Percentiles rank a stretch among this genome's conserved stretches.
Evolutionary conservation across 2,888 invertebrate genomes (phyloP).

Genomic region (Tetragonisca angustula): DNA sequence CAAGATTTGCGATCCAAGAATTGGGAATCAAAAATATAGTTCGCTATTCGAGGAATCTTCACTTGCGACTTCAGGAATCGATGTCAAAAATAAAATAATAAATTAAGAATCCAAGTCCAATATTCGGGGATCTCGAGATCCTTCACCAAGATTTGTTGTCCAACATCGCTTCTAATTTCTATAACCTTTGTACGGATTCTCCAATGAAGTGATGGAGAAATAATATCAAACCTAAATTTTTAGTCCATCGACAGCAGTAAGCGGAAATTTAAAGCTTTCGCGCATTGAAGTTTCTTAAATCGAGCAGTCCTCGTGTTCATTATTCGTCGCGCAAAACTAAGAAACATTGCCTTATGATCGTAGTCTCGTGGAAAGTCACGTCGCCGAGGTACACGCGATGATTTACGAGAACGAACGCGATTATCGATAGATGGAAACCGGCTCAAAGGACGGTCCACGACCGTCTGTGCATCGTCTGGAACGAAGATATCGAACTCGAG

Average conservation of each 20-base stretch:
- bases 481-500: slow-evolving; percentile 52
- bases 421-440: slow-evolving; percentile 34
- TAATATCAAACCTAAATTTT: neutral
- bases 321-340: slow-evolving; percentile 7
- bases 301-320: neutral
- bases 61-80: no score
- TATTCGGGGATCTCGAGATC: no score
- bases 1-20: no score
- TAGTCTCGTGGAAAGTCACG: slow-evolving; percentile 32
- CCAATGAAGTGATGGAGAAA: no score
- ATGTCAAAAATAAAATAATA: no score
- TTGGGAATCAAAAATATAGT: no score
- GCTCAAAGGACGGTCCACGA: slow-evolving; percentile 16
- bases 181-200: no score
- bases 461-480: slow-evolving; percentile 26
- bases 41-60: no score
- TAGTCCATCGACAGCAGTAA: neutral
- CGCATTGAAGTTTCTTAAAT: neutral
- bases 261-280: neutral
- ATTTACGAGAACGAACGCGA: slow-evolving; percentile 40
- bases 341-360: slow-evolving; percentile 29
- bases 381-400: slow-evolving; percentile 18
- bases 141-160: no score
- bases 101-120: no score
- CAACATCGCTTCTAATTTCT: no score